phyloP scores from a whole-genome alignment of 1,140 invertebrate genomes.

The Coenobita brevimanus region DNA sequence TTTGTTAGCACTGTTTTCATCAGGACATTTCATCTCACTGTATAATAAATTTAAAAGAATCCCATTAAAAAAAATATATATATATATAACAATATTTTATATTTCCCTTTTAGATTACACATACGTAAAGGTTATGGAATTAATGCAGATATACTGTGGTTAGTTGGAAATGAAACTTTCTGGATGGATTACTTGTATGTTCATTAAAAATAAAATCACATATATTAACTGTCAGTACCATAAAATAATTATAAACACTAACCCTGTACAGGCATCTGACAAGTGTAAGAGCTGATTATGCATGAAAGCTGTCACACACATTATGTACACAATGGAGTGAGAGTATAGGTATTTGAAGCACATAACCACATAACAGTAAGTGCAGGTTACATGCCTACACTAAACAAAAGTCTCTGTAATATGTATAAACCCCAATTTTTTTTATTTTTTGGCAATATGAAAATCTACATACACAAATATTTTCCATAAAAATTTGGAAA shows the following conservation, averaged over 20 bases:
- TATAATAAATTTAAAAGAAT: too few species aligned
- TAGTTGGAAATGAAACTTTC: not conserved
- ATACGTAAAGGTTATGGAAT: not conserved
- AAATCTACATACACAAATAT: slow-evolving; percentile 30
- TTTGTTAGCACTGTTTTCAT: too few species aligned
- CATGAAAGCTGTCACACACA: too few species aligned
- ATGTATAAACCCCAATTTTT: slow-evolving; percentile 37
- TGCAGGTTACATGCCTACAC: slow-evolving; percentile 17
- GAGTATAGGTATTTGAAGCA: too few species aligned
- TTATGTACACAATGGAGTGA: too few species aligned
- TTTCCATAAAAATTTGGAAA: slow-evolving; percentile 58
- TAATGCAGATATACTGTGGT: not conserved
- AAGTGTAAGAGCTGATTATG: too few species aligned
- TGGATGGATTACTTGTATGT: slow-evolving; percentile 25
- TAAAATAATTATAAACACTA: too few species aligned
- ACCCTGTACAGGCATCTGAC: too few species aligned
- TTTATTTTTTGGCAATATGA: not conserved
- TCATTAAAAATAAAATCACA: not conserved
- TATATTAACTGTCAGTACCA: not conserved
- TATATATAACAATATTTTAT: too few species aligned
- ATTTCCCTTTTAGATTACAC: too few species aligned
- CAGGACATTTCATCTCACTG: too few species aligned
- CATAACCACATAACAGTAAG: not conserved
- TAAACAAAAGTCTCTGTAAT: slow-evolving; percentile 25
- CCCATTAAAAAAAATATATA: too few species aligned